A percentile compares a stretch with the other conserved stretches of the same genome.
Evolutionary conservation across 2,113 vertebrate genomes (phyloP).

Genomic region (Tyrannus savana): DNA sequence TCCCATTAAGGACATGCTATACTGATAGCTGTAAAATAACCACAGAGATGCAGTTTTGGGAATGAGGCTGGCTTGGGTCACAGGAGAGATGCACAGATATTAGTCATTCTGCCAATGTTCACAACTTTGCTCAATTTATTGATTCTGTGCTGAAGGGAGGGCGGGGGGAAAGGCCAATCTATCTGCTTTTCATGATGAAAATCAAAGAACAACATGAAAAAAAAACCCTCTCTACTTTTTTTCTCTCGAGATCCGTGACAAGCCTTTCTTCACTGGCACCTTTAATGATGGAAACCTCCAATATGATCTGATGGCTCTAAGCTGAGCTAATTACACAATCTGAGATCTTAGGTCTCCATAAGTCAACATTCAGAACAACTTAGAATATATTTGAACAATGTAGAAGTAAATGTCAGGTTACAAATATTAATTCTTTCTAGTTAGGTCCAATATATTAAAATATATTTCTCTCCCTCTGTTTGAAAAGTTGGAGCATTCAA

Average conservation of each 20-base stretch:
- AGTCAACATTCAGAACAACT: slow-evolving; percentile 61
- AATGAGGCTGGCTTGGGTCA: neutral
- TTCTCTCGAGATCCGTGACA: neutral
- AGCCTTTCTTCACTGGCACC: slow-evolving; percentile 13
- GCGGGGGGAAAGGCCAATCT: slow-evolving; percentile 3
- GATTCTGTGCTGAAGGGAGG: slow-evolving; percentile 20
- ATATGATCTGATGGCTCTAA: slow-evolving; percentile 20
- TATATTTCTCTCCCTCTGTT: neutral
- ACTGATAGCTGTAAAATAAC: neutral
- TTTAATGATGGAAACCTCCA: slow-evolving; percentile 24
- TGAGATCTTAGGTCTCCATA: slow-evolving; percentile 32
- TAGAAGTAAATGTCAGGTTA: slow-evolving; percentile 38
- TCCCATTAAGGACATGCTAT: neutral
- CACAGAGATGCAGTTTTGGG: neutral
- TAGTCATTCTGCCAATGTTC: slow-evolving; percentile 33
- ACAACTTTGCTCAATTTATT: slow-evolving; percentile 58
- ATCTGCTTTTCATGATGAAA: slow-evolving; percentile 42
- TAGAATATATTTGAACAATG: slow-evolving; percentile 51
- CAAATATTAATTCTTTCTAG: slow-evolving; percentile 6
- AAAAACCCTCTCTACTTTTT: neutral
- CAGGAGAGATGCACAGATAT: slow-evolving; percentile 5
- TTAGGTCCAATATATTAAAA: neutral
- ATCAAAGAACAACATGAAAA: slow-evolving; percentile 43
- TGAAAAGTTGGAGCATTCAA: neutral
- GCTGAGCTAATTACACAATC: slow-evolving; percentile 50